Base-by-base conservation (phyloP, 2,797 vertebrate species). In the Aplochiton taeniatus region DNA sequence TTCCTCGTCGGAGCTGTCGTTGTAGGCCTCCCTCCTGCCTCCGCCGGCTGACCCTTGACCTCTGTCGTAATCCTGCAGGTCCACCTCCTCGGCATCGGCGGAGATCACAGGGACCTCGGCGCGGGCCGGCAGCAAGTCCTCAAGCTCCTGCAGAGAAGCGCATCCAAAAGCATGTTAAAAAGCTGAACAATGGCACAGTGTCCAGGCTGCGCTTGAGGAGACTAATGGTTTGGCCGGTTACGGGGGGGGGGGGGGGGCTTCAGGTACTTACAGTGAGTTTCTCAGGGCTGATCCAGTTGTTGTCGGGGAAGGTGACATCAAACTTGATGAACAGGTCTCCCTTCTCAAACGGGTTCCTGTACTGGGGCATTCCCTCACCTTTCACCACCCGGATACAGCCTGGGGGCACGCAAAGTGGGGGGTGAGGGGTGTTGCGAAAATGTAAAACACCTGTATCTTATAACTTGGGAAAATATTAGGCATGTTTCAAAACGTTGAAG, bases 321-420 rank as follows among this genome's bases (percentile, higher is more conserved):
- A 99, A 99, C 75, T 98, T 99, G 75, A 99, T 90, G 86, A 95
- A 98, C 70, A 99, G 94, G 89, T 99, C 96, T 61, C 98, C 97
- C 70, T 99, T 99, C 85, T 98, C 96, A 90, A 99, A 99, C 2
- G 98, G 97, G 86, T 99, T 99, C 83, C 96, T 96, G 80, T 98
- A 98, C 65, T 98, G 96, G 46, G 98, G 97, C 98, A 99, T 99
- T 76, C 97, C 98, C 86, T 99, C 98, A 50, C 95, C 96, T 79
- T 94, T 92, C 73, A 98, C 96, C 65, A 98, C 93, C 47, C 95
- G 93, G 76, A 95, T 86, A 79, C 90, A 96, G 44, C 96, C 98
- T 99, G 75, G 18, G 82, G 13, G 69, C 45, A 73, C 44, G 73
- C 13, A 78, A 6, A 67, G 16, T 44, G 48, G 0, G 14, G 19